Conservation (phyloP, 2,113 vertebrate species). For the Gracilinanus agilis region DNA sequence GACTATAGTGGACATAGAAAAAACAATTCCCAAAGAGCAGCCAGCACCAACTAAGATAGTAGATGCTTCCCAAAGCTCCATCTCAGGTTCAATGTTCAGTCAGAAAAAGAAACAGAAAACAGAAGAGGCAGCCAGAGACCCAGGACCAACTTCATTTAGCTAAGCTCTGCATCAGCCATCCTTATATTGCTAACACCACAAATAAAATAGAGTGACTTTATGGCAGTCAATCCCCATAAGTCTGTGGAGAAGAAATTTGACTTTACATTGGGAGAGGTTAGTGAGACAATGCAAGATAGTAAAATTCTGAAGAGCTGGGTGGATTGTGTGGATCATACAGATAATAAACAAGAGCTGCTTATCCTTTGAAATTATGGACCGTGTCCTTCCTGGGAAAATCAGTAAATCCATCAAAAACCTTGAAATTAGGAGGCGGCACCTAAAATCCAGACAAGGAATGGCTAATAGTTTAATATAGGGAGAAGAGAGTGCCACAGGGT, state of each 20-base stretch:
- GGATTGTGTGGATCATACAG: neutral
- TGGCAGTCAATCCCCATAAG: neutral
- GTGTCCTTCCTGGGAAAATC: neutral
- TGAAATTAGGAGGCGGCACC: neutral
- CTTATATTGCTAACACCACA: neutral
- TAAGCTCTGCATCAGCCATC: neutral
- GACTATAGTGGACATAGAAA: neutral
- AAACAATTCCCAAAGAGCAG: neutral
- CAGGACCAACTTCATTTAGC: neutral
- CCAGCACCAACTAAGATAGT: neutral
- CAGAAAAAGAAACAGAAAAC: no score
- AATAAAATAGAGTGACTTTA: neutral
- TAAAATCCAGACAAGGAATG: neutral
- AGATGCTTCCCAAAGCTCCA: neutral
- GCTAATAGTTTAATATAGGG: neutral
- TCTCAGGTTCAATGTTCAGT: neutral
- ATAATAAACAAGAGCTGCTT: neutral
- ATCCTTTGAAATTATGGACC: neutral
- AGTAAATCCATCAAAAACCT: neutral
- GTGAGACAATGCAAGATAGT: neutral
- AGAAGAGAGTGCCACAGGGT: neutral
- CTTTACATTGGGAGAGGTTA: neutral
- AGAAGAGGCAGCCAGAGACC: no score
- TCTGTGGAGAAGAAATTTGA: neutral
- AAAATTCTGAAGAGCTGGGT: neutral